Conservation (phyloP, 2,113 vertebrate genomes). For the Onychorhynchus coronatus region DNA sequence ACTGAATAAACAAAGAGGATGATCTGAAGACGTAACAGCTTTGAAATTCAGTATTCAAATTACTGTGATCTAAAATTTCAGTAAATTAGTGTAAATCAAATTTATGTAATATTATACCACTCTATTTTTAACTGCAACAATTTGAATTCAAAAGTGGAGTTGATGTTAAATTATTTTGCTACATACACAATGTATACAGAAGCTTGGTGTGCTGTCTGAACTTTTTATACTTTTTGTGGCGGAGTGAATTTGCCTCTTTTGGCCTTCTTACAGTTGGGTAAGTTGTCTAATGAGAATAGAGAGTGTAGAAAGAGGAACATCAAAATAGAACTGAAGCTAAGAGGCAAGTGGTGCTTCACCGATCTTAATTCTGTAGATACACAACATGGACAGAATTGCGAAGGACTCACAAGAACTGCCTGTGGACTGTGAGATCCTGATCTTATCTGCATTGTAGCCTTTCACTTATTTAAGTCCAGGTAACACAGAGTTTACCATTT, state of each 20-base stretch:
- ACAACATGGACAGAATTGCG: neutral
- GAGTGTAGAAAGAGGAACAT: neutral
- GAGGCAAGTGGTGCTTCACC: neutral
- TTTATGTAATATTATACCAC: neutral
- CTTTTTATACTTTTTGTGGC: neutral
- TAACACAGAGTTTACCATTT: neutral
- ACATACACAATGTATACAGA: neutral
- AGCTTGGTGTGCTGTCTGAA: neutral
- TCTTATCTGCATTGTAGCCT: neutral
- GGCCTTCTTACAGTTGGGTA: neutral
- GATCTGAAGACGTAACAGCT: neutral
- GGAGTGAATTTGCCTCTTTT: neutral
- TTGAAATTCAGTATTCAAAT: neutral
- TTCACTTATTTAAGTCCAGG: neutral
- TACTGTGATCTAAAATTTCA: neutral
- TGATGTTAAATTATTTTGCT: neutral
- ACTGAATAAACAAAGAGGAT: neutral
- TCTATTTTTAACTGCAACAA: neutral
- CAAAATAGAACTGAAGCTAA: neutral
- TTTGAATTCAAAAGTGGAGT: neutral
- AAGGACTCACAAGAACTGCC: neutral
- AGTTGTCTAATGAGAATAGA: neutral
- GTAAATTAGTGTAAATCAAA: neutral
- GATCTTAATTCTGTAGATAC: neutral
- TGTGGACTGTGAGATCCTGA: neutral